A percentile compares a stretch with the other conserved stretches of the same genome.
Evolutionary conservation across 2,113 vertebrate genomes (phyloP).

Genomic region (Protobothrops mucrosquamatus): DNA sequence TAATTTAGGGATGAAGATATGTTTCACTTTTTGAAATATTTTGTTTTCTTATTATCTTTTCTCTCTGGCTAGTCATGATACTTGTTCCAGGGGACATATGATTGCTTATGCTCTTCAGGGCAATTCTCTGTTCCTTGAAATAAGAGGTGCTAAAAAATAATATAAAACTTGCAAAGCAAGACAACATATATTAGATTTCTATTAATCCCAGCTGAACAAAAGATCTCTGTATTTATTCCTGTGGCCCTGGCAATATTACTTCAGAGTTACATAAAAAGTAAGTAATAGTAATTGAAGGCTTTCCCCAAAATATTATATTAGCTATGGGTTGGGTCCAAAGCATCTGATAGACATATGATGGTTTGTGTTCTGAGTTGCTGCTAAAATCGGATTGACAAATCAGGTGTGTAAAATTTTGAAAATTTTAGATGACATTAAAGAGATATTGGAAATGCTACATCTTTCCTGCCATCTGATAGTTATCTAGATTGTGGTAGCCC

Average conservation of each 20-base stretch:
- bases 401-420: not conserved
- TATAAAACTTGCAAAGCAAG: not conserved
- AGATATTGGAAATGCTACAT: not conserved
- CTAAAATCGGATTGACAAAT: not conserved
- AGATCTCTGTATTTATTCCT: not conserved
- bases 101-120: not conserved
- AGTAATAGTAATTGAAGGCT: not conserved
- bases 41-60: not conserved
- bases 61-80: not conserved
- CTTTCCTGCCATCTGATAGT: not conserved
- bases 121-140: conserved; percentile 20
- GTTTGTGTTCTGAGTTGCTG: not conserved
- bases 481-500: not conserved
- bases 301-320: not conserved
- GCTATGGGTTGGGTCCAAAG: not conserved
- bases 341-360: not conserved
- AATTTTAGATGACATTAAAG: not conserved
- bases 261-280: not conserved
- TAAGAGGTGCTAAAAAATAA: conserved; percentile 31
- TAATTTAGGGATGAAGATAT: not conserved
- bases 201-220: not conserved
- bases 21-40: not conserved
- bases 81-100: not conserved
- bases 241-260: not conserved
- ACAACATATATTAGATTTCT: not conserved